phyloP scores from a whole-genome alignment of 2,888 invertebrate species.

The Pseudococcus jackbeardsleyi region DNA sequence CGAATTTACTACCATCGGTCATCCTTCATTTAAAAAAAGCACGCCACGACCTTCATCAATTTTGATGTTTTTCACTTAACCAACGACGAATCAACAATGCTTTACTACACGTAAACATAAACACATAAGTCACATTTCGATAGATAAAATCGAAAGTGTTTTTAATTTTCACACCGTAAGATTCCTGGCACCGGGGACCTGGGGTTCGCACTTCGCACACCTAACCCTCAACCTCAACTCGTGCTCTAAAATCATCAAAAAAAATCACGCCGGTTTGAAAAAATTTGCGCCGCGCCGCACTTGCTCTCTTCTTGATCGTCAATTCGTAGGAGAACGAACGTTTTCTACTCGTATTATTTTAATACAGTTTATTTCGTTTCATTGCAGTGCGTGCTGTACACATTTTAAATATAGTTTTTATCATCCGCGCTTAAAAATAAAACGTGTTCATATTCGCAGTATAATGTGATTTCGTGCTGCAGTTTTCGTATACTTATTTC shows the following conservation, averaged over 20 bases:
- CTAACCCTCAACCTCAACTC: conserved; percentile 19
- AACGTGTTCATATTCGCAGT: conserved; percentile 49
- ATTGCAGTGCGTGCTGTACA: conserved; percentile 36
- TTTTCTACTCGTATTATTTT: conserved; percentile 58
- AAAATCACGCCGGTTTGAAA: conserved; percentile 46
- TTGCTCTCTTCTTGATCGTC: conserved; percentile 36
- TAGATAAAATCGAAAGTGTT: conserved; percentile 49
- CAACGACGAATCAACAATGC: conserved; percentile 39
- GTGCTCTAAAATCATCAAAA: background rate
- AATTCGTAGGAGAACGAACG: conserved; percentile 50
- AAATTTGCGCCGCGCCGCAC: conserved; percentile 10
- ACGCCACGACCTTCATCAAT: conserved; percentile 36
- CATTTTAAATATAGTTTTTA: conserved; percentile 61
- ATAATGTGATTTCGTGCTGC: conserved; percentile 27
- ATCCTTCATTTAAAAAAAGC: conserved; percentile 35
- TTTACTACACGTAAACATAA: conserved; percentile 18
- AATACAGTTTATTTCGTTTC: conserved; percentile 58
- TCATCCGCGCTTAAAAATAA: conserved; percentile 50
- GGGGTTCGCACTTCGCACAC: conserved; percentile 2
- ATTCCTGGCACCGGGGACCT: background rate
- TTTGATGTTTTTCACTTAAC: conserved; percentile 38
- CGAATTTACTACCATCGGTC: background rate
- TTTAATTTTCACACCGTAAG: conserved; percentile 1
- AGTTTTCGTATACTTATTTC: conserved; percentile 2
- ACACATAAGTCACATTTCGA: conserved; percentile 54